Evolutionary conservation across 2,113 vertebrate genomes (phyloP).

Genomic region (Parotia lawesii): DNA sequence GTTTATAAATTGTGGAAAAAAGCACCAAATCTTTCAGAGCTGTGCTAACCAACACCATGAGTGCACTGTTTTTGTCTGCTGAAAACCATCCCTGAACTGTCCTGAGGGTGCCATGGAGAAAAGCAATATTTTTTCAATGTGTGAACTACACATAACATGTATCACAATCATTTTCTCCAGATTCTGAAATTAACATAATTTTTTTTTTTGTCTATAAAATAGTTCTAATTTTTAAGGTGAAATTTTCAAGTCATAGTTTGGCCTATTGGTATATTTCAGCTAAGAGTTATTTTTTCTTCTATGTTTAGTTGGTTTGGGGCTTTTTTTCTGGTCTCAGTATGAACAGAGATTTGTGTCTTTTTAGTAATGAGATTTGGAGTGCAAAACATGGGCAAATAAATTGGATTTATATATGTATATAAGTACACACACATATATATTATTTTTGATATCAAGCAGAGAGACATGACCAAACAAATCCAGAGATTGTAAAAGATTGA

Average conservation of each 20-base stretch:
- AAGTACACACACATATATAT: neutral
- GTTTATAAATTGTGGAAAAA: neutral
- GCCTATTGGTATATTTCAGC: neutral
- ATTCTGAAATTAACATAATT: neutral
- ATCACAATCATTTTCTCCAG: neutral
- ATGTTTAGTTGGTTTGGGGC: neutral
- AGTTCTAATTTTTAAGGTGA: neutral
- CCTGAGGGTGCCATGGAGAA: neutral
- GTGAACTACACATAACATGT: fast-evolving
- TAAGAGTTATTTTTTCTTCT: neutral
- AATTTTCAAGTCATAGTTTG: neutral
- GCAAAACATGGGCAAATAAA: neutral
- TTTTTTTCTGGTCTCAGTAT: neutral
- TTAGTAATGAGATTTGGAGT: neutral
- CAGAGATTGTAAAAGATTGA: neutral
- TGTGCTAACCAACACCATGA: fast-evolving
- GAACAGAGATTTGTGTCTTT: neutral
- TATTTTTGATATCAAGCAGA: neutral
- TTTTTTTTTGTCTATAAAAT: neutral
- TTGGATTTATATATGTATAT: neutral
- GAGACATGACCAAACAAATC: neutral
- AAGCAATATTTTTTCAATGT: neutral
- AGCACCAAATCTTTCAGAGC: neutral
- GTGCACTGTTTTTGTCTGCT: neutral
- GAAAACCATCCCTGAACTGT: neutral